Conservation (phyloP, 2,797 vertebrate genomes). For the Anas bernieri region DNA sequence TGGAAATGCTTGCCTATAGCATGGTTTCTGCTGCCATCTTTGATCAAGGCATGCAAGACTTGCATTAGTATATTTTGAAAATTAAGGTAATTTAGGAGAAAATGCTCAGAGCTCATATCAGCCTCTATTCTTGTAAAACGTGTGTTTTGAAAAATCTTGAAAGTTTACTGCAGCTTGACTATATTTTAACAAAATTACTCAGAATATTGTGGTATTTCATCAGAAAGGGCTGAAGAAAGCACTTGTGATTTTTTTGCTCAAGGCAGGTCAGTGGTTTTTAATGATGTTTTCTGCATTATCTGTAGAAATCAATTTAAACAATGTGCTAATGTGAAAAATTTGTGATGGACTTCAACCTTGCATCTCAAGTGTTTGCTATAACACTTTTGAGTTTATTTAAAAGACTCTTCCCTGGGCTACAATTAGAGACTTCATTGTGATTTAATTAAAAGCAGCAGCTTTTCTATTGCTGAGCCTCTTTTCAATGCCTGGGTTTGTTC, state of each 20-base stretch:
- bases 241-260: not conserved
- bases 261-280: not conserved
- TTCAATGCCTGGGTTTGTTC: not conserved
- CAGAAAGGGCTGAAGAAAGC: not conserved
- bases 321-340: not conserved
- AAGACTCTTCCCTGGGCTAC: not conserved
- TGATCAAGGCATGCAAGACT: rapidly evolving
- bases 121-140: not conserved
- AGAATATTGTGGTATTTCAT: not conserved
- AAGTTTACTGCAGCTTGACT: not conserved
- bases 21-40: not conserved
- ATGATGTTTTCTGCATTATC: not conserved
- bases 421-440: not conserved
- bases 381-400: not conserved
- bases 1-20: not conserved
- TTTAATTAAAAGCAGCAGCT: slow-evolving; percentile 22
- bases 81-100: not conserved
- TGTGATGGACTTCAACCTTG: not conserved
- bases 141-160: not conserved
- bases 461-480: not conserved
- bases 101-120: not conserved
- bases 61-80: not conserved
- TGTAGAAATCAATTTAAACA: not conserved
- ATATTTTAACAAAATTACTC: not conserved
- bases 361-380: not conserved